Percentiles rank a stretch among this genome's conserved stretches.
phyloP scores from a whole-genome alignment of 2,888 invertebrate species.

The Atrina japonica region DNA sequence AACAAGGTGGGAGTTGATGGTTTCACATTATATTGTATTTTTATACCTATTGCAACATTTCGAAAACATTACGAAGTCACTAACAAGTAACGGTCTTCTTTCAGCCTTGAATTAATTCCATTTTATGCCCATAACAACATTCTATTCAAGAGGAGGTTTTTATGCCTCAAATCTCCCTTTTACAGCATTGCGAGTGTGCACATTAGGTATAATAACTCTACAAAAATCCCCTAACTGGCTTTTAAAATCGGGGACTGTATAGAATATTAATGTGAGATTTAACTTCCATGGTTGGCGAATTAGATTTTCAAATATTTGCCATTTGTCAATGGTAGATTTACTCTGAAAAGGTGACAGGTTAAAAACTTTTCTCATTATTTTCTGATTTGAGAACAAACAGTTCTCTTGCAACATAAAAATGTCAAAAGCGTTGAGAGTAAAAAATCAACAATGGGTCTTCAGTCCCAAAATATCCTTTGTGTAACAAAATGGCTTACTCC shows the following conservation, averaged over 20 bases:
- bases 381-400: conserved; percentile 57
- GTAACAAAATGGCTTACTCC: background rate
- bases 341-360: conserved; percentile 41
- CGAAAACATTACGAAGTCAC: conserved; percentile 20
- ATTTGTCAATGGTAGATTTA: conserved; percentile 51
- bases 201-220: conserved; percentile 37
- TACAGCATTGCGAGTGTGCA: conserved; percentile 41
- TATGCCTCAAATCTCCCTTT: conserved; percentile 35
- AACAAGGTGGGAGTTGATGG: background rate
- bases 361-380: conserved; percentile 54
- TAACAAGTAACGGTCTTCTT: conserved; percentile 30
- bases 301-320: conserved; percentile 49
- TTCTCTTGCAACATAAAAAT: conserved; percentile 55
- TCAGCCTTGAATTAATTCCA: conserved; percentile 25
- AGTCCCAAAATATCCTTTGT: conserved; percentile 19
- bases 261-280: conserved; percentile 42
- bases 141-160: conserved; percentile 19
- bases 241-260: conserved; percentile 29
- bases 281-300: conserved; percentile 39
- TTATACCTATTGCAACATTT: conserved; percentile 35
- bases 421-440: conserved; percentile 41
- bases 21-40: conserved; percentile 1
- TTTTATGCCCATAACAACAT: conserved; percentile 27
- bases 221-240: conserved; percentile 42
- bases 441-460: conserved; percentile 22